These are phyloP conservation scores for Colletes latitarsis DNA, from an alignment of 1,140 invertebrate species.

Conservation along the genomic window DNA sequence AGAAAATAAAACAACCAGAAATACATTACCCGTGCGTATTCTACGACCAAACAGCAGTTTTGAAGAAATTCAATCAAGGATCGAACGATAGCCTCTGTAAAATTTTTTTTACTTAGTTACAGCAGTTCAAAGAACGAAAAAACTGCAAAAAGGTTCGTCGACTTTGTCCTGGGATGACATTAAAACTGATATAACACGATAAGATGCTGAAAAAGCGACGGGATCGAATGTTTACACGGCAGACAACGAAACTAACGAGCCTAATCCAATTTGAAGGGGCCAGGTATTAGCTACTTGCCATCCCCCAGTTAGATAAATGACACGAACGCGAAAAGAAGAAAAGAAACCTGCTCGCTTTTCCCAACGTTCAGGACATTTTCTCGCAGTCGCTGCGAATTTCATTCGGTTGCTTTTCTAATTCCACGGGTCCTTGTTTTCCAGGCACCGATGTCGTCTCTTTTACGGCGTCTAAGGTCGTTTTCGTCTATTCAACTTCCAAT, in stretches of 20 bases:
- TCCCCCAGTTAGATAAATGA: constrained; percentile 6
- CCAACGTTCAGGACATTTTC: background rate
- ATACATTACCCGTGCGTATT: too few species aligned
- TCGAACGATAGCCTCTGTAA: too few species aligned
- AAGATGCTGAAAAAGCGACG: background rate
- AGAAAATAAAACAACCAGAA: too few species aligned
- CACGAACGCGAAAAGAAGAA: background rate
- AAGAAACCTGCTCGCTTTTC: background rate
- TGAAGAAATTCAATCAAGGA: too few species aligned
- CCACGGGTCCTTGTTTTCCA: constrained; percentile 40
- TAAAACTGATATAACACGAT: too few species aligned
- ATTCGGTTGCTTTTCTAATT: constrained; percentile 40
- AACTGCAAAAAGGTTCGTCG: too few species aligned
- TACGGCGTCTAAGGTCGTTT: constrained; percentile 69
- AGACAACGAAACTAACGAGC: constrained; percentile 39
- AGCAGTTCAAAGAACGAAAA: too few species aligned
- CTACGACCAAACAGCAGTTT: too few species aligned
- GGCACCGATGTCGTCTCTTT: constrained; percentile 44
- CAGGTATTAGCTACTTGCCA: background rate
- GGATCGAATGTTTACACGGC: constrained; percentile 18
- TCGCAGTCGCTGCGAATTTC: constrained; percentile 26
- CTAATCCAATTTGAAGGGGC: constrained; percentile 37
- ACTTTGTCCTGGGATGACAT: too few species aligned
- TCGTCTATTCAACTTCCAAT: constrained; percentile 74
- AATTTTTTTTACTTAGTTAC: too few species aligned